Evolutionary conservation across 2,113 vertebrate species (phyloP).

Genomic region (Nansenia antarctica): DNA sequence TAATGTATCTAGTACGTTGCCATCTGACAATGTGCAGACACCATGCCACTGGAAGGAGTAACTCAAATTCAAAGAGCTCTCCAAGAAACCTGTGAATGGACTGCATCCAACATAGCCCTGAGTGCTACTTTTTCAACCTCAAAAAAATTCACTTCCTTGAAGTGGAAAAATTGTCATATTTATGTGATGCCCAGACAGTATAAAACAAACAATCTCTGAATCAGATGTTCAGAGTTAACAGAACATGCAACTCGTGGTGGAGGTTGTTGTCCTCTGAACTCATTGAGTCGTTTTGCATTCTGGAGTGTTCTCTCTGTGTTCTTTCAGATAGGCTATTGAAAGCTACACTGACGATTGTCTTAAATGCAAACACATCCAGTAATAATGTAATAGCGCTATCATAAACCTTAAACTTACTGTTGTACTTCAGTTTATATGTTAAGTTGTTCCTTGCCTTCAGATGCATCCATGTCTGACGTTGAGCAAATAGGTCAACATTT

Average conservation of each 20-base stretch:
- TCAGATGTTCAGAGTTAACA: conserved; percentile 31
- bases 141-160: background rate
- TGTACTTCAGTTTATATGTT: too few relatives aligned
- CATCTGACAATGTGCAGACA: background rate
- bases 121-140: conserved; percentile 7
- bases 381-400: too few relatives aligned
- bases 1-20: background rate
- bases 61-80: background rate
- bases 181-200: conserved; percentile 34
- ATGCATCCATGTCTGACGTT: too few relatives aligned
- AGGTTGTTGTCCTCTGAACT: background rate
- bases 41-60: background rate
- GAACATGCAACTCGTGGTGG: background rate
- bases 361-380: too few relatives aligned
- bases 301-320: too few relatives aligned
- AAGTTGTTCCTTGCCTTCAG: too few relatives aligned
- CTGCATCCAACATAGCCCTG: conserved; percentile 1
- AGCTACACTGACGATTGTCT: too few relatives aligned
- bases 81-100: background rate
- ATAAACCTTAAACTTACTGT: too few relatives aligned
- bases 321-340: too few relatives aligned
- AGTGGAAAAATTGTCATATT: conserved; percentile 26
- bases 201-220: conserved; percentile 46
- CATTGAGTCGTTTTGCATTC: too few relatives aligned
- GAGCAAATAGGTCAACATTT: too few relatives aligned